phyloP scores from a whole-genome alignment of 2,888 invertebrate genomes.

The Mactromeris polynyma region DNA sequence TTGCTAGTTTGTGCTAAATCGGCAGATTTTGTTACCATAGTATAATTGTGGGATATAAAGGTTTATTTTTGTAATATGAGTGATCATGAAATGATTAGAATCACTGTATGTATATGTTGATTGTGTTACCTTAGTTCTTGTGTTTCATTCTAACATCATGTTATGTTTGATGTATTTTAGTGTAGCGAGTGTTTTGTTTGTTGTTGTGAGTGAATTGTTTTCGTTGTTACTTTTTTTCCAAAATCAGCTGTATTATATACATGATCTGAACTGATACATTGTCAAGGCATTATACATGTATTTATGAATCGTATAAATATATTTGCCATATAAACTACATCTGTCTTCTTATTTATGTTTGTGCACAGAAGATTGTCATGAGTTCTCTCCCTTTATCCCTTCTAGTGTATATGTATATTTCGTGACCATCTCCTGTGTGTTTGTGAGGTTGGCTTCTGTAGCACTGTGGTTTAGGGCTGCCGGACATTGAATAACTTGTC shows the following conservation, averaged over 20 bases:
- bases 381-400: too few species aligned
- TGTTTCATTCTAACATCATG: neutral
- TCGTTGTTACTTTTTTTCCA: constrained; percentile 11
- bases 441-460: too few species aligned
- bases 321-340: neutral
- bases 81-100: neutral
- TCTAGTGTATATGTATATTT: too few species aligned
- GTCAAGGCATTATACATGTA: constrained; percentile 23
- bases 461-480: too few species aligned
- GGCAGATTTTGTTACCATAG: neutral
- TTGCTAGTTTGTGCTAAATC: too few species aligned
- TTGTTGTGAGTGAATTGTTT: neutral
- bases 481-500: too few species aligned
- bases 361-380: too few species aligned
- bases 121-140: neutral
- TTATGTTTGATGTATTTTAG: neutral
- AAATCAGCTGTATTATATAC: constrained; percentile 24
- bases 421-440: too few species aligned
- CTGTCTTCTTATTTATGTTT: neutral
- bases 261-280: constrained; percentile 28
- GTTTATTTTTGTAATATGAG: neutral
- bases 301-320: constrained; percentile 34
- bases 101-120: neutral
- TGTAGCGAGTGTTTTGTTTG: neutral
- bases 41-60: neutral